These are phyloP conservation scores for Poecilia latipinna DNA, from an alignment of 2,113 vertebrate genomes.

Conservation along the genomic window DNA sequence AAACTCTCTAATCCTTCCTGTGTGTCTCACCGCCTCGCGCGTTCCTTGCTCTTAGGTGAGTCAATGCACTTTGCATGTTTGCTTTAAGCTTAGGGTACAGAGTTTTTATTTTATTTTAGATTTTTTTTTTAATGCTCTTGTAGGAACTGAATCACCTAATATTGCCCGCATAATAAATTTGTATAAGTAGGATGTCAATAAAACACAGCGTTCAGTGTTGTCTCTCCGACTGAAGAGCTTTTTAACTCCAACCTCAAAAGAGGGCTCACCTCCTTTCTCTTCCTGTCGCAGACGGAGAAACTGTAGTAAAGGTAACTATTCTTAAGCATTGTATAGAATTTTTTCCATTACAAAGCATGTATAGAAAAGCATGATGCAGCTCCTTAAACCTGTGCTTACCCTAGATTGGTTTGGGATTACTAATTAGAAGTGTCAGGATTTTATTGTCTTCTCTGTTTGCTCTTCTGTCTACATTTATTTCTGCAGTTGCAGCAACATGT, in stretches of 20 bases:
- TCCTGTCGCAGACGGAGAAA: background rate
- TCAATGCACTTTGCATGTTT: constrained; percentile 2
- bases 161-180: background rate
- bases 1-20: constrained; percentile 37
- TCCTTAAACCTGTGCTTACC: background rate
- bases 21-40: constrained; percentile 1
- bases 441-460: background rate
- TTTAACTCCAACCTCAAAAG: constrained; percentile 9
- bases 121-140: background rate
- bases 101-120: background rate
- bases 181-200: background rate
- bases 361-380: background rate
- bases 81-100: background rate
- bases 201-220: background rate
- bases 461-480: background rate
- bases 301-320: background rate
- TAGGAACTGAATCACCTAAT: background rate
- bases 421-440: background rate
- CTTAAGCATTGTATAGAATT: background rate
- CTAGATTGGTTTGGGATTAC: background rate
- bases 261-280: constrained; percentile 4
- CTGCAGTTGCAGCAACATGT: background rate
- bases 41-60: constrained; percentile 50
- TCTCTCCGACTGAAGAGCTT: background rate
- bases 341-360: too few species aligned